Base-by-base conservation (phyloP, 2,113 vertebrate species). In the Cacatua alba region DNA sequence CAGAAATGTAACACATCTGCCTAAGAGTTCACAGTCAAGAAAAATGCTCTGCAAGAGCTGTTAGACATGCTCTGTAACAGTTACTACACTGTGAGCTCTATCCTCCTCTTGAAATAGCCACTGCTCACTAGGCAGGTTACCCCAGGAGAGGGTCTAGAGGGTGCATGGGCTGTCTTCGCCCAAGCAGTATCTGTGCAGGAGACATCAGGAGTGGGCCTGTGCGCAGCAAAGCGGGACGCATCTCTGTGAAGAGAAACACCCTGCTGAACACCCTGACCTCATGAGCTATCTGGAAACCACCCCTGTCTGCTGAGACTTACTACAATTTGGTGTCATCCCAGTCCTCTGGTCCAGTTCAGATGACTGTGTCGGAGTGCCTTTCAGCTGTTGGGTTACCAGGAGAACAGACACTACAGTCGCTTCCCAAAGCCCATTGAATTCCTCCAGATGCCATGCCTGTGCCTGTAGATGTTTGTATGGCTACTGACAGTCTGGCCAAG, bases 181-280 rank as follows among this genome's bases (percentile, higher is more conserved):
- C 0, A 1, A 31, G 28, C 64, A 16, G 43, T 26, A 6, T 26
- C 21, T 6, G 11, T 9, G 55, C 0, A 0, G 33, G 43, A 64
- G 8, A 14, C 13, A 16, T 1, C 3, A 3, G 25, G 20, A 24
- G 10, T 28, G 55, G 35, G 21, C 48, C 29, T 11, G n/a, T 18
- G 20, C 1, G 1, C 18, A 44, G 48, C 41, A 7, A 37, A 39
- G 49, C 1, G 2, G 41, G 18, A 39, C 1, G 1, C 4, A 0
- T 35, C 6, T 35, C 57, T 59, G 33, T 35, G 33, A 24, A 59
- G 33, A 14, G 21, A 2, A 59, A 16, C 21, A 59, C 57, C 7
- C 43, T 19, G 41, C 43, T 33, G 46, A 62, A 21, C 9, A 19
- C 24, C 2, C 0, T 19, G 37, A 48, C 48, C 46, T 19, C 44